These are phyloP conservation scores for Chiridota heheva DNA, from an alignment of 35 echinoderm and acorn worm species.

Conservation along the genomic window DNA sequence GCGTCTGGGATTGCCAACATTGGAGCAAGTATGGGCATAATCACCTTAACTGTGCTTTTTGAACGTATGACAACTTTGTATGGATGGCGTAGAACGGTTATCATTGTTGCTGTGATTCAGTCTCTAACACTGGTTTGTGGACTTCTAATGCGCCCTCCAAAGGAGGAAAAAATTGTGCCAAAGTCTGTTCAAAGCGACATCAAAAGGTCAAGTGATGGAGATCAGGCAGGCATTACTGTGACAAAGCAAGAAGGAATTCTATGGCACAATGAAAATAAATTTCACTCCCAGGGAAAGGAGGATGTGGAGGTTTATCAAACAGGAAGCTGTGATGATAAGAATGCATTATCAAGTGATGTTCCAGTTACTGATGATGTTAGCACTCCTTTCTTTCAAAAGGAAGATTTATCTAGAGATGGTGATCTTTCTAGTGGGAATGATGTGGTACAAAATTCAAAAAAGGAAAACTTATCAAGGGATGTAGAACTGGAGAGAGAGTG, in stretches of 20 bases:
- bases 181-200: background rate
- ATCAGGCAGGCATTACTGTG: background rate
- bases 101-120: slow-evolving; percentile 16
- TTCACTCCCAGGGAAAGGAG: background rate
- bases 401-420: too few relatives aligned
- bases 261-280: background rate
- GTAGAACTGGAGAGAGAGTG: background rate
- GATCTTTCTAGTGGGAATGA: too few relatives aligned
- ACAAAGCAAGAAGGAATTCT: background rate
- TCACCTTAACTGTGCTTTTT: slow-evolving; percentile 11
- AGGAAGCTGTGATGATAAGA: background rate
- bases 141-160: slow-evolving; percentile 13
- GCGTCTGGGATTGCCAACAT: slow-evolving; percentile 16
- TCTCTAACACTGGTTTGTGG: slow-evolving; percentile 15
- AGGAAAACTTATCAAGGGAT: background rate
- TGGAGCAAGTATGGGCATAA: slow-evolving; percentile 27
- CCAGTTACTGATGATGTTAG: too few relatives aligned
- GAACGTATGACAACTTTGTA: slow-evolving; percentile 18
- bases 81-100: slow-evolving; percentile 15
- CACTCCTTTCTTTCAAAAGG: too few relatives aligned
- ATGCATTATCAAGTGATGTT: too few relatives aligned
- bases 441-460: background rate
- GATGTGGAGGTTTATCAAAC: background rate
- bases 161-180: background rate
- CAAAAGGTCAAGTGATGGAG: background rate